Base-by-base conservation (phyloP, 2,113 vertebrate species). In the Chionomys nivalis region DNA sequence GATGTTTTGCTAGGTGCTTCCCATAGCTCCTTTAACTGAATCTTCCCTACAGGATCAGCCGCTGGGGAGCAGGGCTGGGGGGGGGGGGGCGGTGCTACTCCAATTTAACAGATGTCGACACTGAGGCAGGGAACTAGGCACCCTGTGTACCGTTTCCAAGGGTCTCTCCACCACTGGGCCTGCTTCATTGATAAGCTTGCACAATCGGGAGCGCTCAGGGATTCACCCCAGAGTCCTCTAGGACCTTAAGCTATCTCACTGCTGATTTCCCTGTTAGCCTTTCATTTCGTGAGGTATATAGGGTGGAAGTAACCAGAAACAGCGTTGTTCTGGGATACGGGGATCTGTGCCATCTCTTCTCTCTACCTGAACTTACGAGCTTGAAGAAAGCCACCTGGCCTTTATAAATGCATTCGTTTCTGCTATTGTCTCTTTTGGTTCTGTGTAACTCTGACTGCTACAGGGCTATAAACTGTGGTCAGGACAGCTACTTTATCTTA, bases 101-200 rank as follows among this genome's bases (percentile, higher is more conserved):
- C 93, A 86, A 82, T 65, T 95, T 86, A 82, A 89, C 77, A 91
- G 93, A 91, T 87, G n/a, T 9, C 16, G 66, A 90, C 65, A 61
- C 65, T 7, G 52, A 96, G 91, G 75, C 44, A 33, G 55, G 26
- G 44, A 55, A 63, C 1, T 8, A 61, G 39, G 26, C 36, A 26
- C 5, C 31, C 61, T n/a, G 1, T 2, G 10, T 5, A 7, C 28
- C 21, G 44, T 93, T 66, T 49, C 76, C 17, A 4, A 5, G 39
- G 28, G 42, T 2, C 23, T 88, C 76, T 44, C 12, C 36, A 6
- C 11, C 39, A 2, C 6, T 28, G 72, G 12, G 42, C 33, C 44
- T 16, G 33, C 19, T 33, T 82, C 5, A 9, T 7, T 76, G 26
- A 28, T 47, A 39, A 55, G 31, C 16, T 61, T 12, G 36, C 31